Evolutionary conservation across 2,113 vertebrate genomes (phyloP), one percentile per base, ranked within the genome.

Genomic region (Tupaia chinensis): DNA sequence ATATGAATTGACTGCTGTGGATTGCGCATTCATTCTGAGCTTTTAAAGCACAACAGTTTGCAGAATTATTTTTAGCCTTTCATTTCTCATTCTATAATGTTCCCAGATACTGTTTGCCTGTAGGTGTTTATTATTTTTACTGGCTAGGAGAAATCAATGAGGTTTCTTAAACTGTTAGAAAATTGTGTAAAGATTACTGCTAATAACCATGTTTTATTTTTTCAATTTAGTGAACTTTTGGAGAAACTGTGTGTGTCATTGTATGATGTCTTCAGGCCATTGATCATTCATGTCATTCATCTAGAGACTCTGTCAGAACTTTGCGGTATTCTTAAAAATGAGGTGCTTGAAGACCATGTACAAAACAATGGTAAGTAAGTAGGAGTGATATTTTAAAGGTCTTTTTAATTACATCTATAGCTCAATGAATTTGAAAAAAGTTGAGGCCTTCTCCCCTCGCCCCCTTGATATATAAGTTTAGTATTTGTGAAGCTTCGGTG

Each of bases 321-420:
- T 97, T 99, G 99, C 27, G 99, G 99, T 65, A 99, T 99, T 97
- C 99, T 99, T 85, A 99, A 99, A 98, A 99, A 99, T 63, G 99
- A 99, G 98, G 99, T 99, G 99, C 98, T 99, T 95, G 99, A 99
- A 97, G 99, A 99, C 95, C 99, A 99, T 13, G 99, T 99, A 23
- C 99, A 99, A 73, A 99, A 99, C 97, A 99, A 99, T 63, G 99
- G 99, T 99, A 98, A 98, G 34, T 53, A 89, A 87, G 9, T 22
- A 93, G 53, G 93, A 78, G 54, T 58, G 34, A 73, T 84, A 82
- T 81, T 91, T 82, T 32, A 83, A 34, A 89, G 11, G 27, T 88
- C 19, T 84, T 91, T 91, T 89, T 1, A 93, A 61, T 94, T 95
- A 5, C 80, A 44, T 80, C 16, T 81, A 14, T 84, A 66, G 15